Evolutionary conservation across 2,797 vertebrate species (phyloP).

Genomic region (Malurus leucopterus): DNA sequence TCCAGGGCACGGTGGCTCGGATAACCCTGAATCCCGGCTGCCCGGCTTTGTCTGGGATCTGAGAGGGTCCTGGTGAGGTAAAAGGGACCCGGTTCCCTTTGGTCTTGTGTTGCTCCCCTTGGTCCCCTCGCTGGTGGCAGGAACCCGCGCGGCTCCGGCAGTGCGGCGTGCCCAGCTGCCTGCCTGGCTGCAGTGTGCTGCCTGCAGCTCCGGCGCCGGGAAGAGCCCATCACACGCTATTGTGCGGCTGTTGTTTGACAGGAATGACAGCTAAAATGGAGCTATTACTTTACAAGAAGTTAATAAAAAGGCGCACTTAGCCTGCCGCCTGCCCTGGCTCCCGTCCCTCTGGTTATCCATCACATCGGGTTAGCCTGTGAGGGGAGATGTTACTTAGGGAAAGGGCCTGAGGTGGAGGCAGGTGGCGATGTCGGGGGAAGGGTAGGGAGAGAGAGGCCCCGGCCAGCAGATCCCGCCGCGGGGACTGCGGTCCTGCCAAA

Average conservation of each 20-base stretch:
- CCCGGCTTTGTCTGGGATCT: neutral
- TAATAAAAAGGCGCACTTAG: conserved; percentile 29
- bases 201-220: neutral
- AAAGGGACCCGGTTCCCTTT: neutral
- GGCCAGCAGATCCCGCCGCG: neutral
- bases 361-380: neutral
- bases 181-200: neutral
- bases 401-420: neutral
- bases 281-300: conserved; percentile 43
- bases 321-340: conserved; percentile 2
- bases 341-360: neutral
- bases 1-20: neutral
- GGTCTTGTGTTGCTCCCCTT: neutral
- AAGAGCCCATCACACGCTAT: neutral
- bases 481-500: neutral
- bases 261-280: conserved; percentile 28
- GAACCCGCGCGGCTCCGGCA: neutral
- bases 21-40: neutral
- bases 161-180: neutral
- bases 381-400: neutral
- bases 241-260: neutral
- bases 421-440: neutral
- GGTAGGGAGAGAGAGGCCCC: neutral
- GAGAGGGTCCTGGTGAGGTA: neutral
- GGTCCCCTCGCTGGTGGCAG: neutral